Percentiles rank a stretch among this genome's conserved stretches.
These are phyloP conservation scores for Notocelia uddmanniana DNA, from an alignment of 2,888 invertebrate species.

Conservation along the genomic window DNA sequence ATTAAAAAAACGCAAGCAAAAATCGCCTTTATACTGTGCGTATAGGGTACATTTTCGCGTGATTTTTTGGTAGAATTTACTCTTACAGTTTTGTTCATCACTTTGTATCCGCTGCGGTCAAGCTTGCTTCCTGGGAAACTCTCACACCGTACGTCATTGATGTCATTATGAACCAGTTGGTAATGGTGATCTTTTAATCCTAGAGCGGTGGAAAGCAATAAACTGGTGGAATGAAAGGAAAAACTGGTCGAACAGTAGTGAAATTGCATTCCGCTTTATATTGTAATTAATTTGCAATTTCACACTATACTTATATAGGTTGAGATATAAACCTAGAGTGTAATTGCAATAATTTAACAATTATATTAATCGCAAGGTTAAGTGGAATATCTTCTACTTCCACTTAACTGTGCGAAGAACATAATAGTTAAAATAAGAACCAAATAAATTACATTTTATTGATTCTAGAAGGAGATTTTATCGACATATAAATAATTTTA, in stretches of 20 bases:
- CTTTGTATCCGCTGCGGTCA: conserved; percentile 19
- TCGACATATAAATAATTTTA: too few species aligned
- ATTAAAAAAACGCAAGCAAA: not conserved
- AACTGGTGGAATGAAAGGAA: conserved; percentile 15
- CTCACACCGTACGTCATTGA: conserved; percentile 20
- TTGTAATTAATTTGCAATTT: not conserved
- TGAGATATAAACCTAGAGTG: too few species aligned
- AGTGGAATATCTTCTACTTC: too few species aligned
- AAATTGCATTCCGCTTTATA: not conserved
- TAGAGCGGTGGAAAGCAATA: conserved; percentile 1
- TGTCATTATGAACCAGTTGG: conserved; percentile 12
- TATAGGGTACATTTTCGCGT: not conserved
- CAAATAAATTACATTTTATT: too few species aligned
- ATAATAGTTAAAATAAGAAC: too few species aligned
- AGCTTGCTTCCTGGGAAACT: conserved; percentile 31
- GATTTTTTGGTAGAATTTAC: not conserved
- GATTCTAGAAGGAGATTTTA: too few species aligned
- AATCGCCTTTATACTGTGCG: not conserved
- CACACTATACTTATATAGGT: too few species aligned
- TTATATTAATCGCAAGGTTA: too few species aligned
- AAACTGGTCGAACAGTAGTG: not conserved
- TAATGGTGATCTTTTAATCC: conserved; percentile 28
- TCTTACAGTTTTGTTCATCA: not conserved
- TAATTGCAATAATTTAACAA: too few species aligned
- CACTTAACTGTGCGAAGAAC: too few species aligned